These are phyloP conservation scores for Menura novaehollandiae DNA, from an alignment of 2,113 vertebrate genomes.

Conservation along the genomic window DNA sequence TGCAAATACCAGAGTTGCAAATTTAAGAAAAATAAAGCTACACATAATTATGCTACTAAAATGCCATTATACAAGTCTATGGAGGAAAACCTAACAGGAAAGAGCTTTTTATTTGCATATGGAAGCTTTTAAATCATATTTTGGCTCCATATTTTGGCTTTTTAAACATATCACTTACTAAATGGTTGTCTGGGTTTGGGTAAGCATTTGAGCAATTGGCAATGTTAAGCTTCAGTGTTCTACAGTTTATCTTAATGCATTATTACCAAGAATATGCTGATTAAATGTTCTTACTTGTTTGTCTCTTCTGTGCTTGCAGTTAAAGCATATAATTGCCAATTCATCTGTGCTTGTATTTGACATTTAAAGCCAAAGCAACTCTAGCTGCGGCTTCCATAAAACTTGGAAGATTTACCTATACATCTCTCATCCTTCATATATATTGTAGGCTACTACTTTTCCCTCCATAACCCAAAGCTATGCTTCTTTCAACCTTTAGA, in stretches of 20 bases:
- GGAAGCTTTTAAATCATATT: background rate
- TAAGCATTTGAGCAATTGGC: background rate
- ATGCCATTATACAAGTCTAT: background rate
- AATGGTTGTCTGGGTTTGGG: background rate
- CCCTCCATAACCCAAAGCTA: background rate
- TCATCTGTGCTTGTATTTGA: background rate
- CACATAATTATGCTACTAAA: background rate
- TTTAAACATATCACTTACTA: background rate
- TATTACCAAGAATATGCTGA: background rate
- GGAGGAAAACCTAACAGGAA: background rate
- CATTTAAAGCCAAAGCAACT: background rate
- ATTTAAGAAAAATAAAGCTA: background rate
- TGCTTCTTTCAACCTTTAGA: background rate
- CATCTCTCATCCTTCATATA: background rate
- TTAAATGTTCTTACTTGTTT: background rate
- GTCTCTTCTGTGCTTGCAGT: background rate
- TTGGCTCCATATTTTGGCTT: background rate
- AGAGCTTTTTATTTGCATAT: background rate
- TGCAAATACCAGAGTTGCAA: background rate
- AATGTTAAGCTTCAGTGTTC: background rate
- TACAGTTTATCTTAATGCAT: background rate
- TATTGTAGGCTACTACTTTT: background rate
- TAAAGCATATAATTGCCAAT: background rate
- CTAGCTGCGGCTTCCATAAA: background rate
- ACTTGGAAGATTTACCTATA: background rate